Base-by-base conservation (phyloP, 1,140 invertebrate species). In the Venturia canescens region DNA sequence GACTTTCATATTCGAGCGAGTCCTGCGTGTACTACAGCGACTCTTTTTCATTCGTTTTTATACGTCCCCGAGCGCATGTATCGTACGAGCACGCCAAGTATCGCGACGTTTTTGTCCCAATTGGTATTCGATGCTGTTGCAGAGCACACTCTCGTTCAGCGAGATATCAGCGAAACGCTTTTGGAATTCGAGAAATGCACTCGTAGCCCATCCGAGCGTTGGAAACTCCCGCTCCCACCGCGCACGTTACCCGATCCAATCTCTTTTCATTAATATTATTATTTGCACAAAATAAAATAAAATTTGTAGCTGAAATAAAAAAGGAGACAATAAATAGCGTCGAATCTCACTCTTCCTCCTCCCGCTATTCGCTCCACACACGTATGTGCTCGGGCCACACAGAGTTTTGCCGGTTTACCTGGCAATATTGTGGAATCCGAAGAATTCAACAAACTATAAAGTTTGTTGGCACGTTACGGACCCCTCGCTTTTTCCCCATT, bases 381-480 rank as follows among this genome's bases (percentile, higher is more conserved):
- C 67, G 16, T 31, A 69, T 69, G 16, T 66, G n/a, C 7, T 53
- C n/a, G 50, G 7, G n/a, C 50, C 50, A 53, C 50, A 53, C 11
- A 18, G 50, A 53, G 50, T 53, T 26, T 67, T n/a, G 50, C n/a
- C 34, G 44, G 69, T 71, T 71, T 48, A 34, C 27, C 69, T 48
- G 69, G 69, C 31, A 71, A 44, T 71, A 63, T 63, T 23, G 69
- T 16, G 34, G 69, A 71, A 71, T 71, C 26, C 69, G 69, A 71
- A 48, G 85, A 84, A 86, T 79, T 79, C 80, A 84, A 86, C 84
- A 84, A 86, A 83, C 83, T 80, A 86, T 86, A 86, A 86, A 86
- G 84, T 82, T 80, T 66, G 44, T 50, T 34, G 57, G 26, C 77
- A 78, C 23, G 63, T 27, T 66, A 66, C 67, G 29, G 34, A 21